A percentile compares a stretch with the other conserved stretches of the same genome.
Conservation (phyloP, 2,113 vertebrate genomes). For the Oxygymnocypris stewartii region DNA sequence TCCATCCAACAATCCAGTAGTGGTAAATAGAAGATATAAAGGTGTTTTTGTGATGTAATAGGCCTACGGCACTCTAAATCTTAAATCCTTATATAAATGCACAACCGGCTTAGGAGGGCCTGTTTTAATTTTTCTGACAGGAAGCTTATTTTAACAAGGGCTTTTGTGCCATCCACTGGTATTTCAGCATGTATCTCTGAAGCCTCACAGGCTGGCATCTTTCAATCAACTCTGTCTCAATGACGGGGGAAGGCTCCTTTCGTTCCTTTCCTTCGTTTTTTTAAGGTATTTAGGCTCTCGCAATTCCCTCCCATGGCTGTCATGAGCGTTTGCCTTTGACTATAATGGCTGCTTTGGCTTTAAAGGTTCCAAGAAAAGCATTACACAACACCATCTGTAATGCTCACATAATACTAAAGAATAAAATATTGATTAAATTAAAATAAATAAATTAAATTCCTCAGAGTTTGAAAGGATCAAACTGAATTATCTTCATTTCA, state of each 20-base stretch:
- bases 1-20: neutral
- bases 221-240: conserved; percentile 1
- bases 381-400: neutral
- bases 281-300: neutral
- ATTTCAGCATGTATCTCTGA: neutral
- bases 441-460: neutral
- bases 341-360: neutral
- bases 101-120: neutral
- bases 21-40: neutral
- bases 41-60: neutral
- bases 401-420: neutral
- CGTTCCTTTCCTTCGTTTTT: neutral
- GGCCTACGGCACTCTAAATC: neutral
- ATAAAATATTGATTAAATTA: neutral
- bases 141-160: conserved; percentile 20
- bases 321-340: neutral
- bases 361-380: neutral
- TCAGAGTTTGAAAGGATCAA: neutral
- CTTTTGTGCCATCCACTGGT: neutral
- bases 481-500: neutral
- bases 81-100: conserved; percentile 9
- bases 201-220: neutral
- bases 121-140: conserved; percentile 2
- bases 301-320: conserved; percentile 8
- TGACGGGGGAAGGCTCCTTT: neutral